Evolutionary conservation across 2,113 vertebrate species (phyloP), one percentile per base, ranked within the genome.

Genomic region (Nothoprocta perdicaria): DNA sequence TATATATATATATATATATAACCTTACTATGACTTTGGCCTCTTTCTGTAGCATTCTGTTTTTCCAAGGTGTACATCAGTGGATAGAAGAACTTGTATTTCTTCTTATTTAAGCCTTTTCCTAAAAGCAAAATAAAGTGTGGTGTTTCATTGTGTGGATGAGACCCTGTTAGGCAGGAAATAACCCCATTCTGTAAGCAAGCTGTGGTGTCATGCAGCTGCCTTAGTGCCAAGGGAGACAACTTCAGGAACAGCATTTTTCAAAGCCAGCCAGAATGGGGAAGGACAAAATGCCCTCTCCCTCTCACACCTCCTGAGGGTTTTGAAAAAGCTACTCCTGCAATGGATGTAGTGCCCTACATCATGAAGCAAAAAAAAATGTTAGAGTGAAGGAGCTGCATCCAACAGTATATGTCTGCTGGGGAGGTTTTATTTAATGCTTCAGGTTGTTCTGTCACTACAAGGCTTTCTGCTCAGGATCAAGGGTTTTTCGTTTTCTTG

Each of bases 161-260:
- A 75, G 65, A 17, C 83, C 2, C 12, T 53, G 27, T 38, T 83
- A 14, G 77, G 78, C 93, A 96, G 93, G 89, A 95, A 95, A 80
- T 89, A 73, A 68, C 50, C 38, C 81, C 38, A 6, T 53, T 50
- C 82, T 88, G 53, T 57, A 83, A 58, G 1, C 55, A 38, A 50
- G 58, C 43, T 40, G 46, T 74, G 38, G 27, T 21, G 6, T 52
- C 3, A 15, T 82, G 85, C 46, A 71, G n/a, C 48, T 77, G 65
- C 31, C 58, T 69, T 75, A 9, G 33, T 13, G 29, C 38, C 63
- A 79, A 52, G 72, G 26, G 65, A 50, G 71, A 63, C 1, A 13
- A 10, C 23, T 65, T 52, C 55, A 46, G 13, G 40, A 88, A 55
- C 2, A 4, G 16, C 8, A 16, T n/a, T 85, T 85, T 87, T 58